phyloP scores from a whole-genome alignment of 2,113 vertebrate species.

The Sterna hirundo region DNA sequence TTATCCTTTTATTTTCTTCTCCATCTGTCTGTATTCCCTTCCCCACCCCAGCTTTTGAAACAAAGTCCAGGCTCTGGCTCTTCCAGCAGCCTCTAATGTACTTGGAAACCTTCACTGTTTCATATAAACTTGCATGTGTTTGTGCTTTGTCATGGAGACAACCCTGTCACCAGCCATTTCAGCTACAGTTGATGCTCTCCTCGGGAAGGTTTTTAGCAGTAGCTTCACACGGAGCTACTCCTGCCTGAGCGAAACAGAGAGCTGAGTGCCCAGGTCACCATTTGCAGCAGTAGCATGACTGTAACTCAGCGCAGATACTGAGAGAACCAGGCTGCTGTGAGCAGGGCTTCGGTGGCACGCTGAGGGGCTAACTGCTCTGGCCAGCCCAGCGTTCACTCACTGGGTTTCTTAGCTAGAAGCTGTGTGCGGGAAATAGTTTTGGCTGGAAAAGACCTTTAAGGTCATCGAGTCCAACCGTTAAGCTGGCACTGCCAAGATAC shows the following conservation, averaged over 20 bases:
- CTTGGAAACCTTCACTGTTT: not conserved
- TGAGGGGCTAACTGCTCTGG: not conserved
- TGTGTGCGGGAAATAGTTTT: not conserved
- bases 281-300: not conserved
- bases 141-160: not conserved
- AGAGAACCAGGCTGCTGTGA: not conserved
- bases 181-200: fast-evolving
- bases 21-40: not conserved
- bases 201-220: not conserved
- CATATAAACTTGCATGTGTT: not conserved
- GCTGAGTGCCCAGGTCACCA: not conserved
- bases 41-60: not conserved
- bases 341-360: not conserved
- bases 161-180: not conserved
- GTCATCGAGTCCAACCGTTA: not conserved
- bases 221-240: not conserved
- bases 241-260: not conserved
- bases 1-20: not conserved
- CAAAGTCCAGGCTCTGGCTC: not conserved
- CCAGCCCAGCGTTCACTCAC: not conserved
- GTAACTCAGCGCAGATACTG: not conserved
- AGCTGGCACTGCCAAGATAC: not conserved
- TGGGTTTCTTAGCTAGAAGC: not conserved
- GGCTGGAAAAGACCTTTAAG: not conserved
- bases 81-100: not conserved